These are phyloP conservation scores for Holotrichia oblita DNA, from an alignment of 1,140 invertebrate genomes.

Conservation along the genomic window DNA sequence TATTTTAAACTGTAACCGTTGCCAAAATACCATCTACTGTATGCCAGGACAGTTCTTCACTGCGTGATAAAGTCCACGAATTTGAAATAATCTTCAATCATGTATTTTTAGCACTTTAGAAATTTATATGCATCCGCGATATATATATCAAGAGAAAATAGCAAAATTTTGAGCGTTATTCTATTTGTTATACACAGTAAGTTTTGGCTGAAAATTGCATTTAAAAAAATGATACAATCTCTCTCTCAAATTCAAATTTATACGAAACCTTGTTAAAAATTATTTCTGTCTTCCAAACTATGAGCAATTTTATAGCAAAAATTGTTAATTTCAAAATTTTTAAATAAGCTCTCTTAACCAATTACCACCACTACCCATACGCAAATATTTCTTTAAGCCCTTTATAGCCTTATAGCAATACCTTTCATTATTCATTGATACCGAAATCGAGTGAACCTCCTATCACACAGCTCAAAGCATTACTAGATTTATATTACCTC, in stretches of 20 bases:
- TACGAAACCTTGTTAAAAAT: no score
- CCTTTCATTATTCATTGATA: not conserved
- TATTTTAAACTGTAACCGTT: not conserved
- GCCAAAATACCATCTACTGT: not conserved
- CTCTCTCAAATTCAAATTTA: no score
- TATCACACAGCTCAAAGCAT: slow-evolving; percentile 13
- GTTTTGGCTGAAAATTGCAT: no score
- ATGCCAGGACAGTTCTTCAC: not conserved
- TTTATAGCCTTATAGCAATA: not conserved
- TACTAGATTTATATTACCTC: slow-evolving; percentile 70
- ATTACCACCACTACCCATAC: no score
- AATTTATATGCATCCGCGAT: not conserved
- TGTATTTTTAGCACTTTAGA: not conserved
- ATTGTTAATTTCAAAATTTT: no score
- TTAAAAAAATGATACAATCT: no score
- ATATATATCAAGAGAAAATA: not conserved
- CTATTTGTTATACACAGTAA: no score
- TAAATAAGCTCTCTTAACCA: no score
- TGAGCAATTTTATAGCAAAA: no score
- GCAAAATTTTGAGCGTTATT: no score
- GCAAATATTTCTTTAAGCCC: not conserved
- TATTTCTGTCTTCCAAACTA: no score
- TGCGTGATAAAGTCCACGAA: not conserved
- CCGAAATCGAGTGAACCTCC: not conserved
- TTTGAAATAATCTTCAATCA: not conserved